Percentiles rank a stretch among this genome's conserved stretches.
Conservation (phyloP, 2,888 invertebrate genomes). For the Metacarcinus magister region DNA sequence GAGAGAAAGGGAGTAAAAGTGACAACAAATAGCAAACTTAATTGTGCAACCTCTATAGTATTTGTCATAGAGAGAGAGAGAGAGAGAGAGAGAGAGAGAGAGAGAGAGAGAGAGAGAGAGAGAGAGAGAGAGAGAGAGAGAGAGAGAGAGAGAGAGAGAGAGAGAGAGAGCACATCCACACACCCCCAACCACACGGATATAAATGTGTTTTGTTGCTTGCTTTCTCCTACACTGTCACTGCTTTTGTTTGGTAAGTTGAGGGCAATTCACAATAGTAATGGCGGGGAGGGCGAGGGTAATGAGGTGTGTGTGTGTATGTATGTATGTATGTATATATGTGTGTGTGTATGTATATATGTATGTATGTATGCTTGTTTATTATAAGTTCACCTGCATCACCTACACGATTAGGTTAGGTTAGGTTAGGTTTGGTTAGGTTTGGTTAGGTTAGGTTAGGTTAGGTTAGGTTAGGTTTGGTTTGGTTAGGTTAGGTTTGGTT, state of each 20-base stretch:
- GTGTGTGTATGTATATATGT: background rate
- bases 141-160: constrained; percentile 42
- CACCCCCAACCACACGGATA: constrained; percentile 19
- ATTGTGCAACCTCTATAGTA: constrained; percentile 49
- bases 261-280: constrained; percentile 1
- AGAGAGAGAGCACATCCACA: background rate
- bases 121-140: background rate
- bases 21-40: constrained; percentile 62
- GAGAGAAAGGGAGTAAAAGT: background rate
- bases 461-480: too few relatives aligned
- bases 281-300: background rate
- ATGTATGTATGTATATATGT: constrained; percentile 46
- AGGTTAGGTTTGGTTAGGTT: too few relatives aligned
- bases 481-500: too few relatives aligned
- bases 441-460: too few relatives aligned
- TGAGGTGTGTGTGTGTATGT: constrained; percentile 14
- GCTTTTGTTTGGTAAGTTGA: constrained; percentile 8
- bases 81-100: background rate
- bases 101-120: constrained; percentile 22
- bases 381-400: too few relatives aligned
- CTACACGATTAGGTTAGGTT: too few relatives aligned
- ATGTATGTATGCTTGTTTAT: background rate
- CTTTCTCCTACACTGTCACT: background rate
- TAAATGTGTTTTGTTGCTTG: constrained; percentile 16
- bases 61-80: constrained; percentile 3